A percentile compares a stretch with the other conserved stretches of the same genome.
These are phyloP conservation scores for Mycogona germanica DNA, from an alignment of 2,888 invertebrate genomes.

Conservation along the genomic window DNA sequence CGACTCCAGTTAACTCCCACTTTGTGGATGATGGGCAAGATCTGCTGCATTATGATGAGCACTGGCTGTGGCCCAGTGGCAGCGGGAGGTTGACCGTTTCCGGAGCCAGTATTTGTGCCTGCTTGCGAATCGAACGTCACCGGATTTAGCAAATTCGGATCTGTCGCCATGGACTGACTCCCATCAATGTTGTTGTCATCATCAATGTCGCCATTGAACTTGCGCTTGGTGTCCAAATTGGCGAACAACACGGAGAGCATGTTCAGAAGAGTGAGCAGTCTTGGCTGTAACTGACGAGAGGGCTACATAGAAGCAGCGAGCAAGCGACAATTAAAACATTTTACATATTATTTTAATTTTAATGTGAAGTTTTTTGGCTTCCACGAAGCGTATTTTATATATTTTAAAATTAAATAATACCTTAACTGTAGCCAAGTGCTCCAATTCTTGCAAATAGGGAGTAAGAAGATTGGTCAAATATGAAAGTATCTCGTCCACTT, in stretches of 20 bases:
- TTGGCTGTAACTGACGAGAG: not conserved
- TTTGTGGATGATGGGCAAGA: conserved; percentile 48
- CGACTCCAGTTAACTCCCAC: conserved; percentile 49
- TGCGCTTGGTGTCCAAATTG: conserved; percentile 41
- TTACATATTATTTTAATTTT: not conserved
- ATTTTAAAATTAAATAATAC: conserved; percentile 32
- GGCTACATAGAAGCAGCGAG: conserved; percentile 19
- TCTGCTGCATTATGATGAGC: conserved; percentile 45
- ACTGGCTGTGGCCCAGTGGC: conserved; percentile 41
- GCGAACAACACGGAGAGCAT: conserved; percentile 54
- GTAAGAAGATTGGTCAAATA: conserved; percentile 56
- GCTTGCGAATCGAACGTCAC: not conserved
- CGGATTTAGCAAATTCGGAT: not conserved
- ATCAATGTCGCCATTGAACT: conserved; percentile 26
- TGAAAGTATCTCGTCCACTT: conserved; percentile 48
- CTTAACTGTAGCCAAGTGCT: conserved; percentile 40
- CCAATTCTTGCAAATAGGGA: conserved; percentile 50
- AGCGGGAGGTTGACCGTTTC: no score
- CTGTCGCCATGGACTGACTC: not conserved
- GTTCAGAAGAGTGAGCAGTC: conserved; percentile 47
- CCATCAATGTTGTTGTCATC: conserved; percentile 25
- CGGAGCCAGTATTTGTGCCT: not conserved
- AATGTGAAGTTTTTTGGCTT: no score
- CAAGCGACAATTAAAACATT: not conserved
- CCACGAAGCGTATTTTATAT: no score